These are phyloP conservation scores for Cygnus buccinator DNA, from an alignment of 2,113 vertebrate genomes.

Conservation along the genomic window DNA sequence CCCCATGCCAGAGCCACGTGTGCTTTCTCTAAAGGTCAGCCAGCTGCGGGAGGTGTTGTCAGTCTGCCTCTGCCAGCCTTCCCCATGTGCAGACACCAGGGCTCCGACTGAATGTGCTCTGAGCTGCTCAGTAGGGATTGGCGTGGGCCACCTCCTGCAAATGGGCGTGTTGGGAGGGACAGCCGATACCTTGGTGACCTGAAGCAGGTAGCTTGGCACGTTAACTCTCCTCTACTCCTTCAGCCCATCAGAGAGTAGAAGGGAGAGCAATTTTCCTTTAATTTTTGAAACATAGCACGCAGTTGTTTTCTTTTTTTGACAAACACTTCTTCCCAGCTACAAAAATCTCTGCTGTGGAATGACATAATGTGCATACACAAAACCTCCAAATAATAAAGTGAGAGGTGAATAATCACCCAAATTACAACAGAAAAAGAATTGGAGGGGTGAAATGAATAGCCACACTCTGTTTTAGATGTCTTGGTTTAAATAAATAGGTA, in stretches of 20 bases:
- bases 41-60: conserved; percentile 36
- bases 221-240: not conserved
- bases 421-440: not conserved
- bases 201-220: not conserved
- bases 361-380: not conserved
- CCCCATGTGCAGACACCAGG: not conserved
- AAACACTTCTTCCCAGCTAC: not conserved
- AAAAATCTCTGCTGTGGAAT: not conserved
- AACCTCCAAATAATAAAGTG: not conserved
- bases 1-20: not conserved
- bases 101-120: not conserved
- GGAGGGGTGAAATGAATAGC: not conserved
- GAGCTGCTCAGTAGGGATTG: not conserved
- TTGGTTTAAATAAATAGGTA: not conserved
- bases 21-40: conserved; percentile 50
- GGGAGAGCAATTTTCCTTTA: not conserved
- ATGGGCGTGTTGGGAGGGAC: accelerated
- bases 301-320: not conserved
- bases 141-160: not conserved
- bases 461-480: not conserved
- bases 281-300: not conserved
- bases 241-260: not conserved
- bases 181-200: not conserved
- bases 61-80: not conserved
- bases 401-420: not conserved